phyloP scores from a whole-genome alignment of 2,888 invertebrate species.

The Ophion ventricosus region DNA sequence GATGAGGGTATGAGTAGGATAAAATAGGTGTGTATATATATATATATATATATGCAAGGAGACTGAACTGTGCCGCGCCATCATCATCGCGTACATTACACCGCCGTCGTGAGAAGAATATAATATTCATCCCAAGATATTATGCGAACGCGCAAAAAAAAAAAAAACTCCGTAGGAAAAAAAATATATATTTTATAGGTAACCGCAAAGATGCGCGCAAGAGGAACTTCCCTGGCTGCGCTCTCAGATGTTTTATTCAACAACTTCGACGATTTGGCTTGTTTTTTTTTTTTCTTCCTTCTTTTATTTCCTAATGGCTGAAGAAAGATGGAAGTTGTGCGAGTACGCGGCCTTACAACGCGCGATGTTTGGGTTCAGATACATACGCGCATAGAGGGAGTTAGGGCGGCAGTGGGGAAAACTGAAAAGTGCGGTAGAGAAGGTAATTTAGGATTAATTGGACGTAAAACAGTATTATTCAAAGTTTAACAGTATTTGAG shows the following conservation, averaged over 20 bases:
- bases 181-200: neutral
- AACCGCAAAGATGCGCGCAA: slow-evolving; percentile 37
- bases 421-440: too few species aligned
- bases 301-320: neutral
- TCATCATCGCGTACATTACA: slow-evolving; percentile 45
- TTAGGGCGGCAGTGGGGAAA: too few species aligned
- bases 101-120: slow-evolving; percentile 65
- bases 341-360: neutral
- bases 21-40: slow-evolving; percentile 8
- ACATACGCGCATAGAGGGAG: neutral
- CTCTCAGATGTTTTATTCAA: slow-evolving; percentile 64
- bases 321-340: slow-evolving; percentile 2
- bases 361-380: neutral
- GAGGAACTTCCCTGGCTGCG: slow-evolving; percentile 19
- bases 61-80: slow-evolving; percentile 28
- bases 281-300: slow-evolving; percentile 22
- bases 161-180: too few species aligned
- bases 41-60: too few species aligned
- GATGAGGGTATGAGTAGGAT: too few species aligned
- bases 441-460: too few species aligned
- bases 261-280: slow-evolving; percentile 22
- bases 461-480: too few species aligned
- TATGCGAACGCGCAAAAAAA: slow-evolving; percentile 24
- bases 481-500: too few species aligned
- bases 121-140: slow-evolving; percentile 64